These are phyloP conservation scores for Corythaeola cristata DNA, from an alignment of 2,113 vertebrate species.

Conservation along the genomic window DNA sequence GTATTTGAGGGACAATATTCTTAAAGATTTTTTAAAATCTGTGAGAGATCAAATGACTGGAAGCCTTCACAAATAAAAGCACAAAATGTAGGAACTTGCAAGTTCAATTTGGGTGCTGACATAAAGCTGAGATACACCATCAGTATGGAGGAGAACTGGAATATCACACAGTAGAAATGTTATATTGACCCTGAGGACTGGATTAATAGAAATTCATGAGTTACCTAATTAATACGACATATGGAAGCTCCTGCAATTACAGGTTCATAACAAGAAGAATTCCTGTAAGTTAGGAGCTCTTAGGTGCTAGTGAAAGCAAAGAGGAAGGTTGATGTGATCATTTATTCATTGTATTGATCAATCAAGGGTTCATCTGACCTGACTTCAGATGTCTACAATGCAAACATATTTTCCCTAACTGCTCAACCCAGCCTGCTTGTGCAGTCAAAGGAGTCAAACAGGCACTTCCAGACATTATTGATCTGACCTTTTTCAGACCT, in stretches of 20 bases:
- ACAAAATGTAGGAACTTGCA: neutral
- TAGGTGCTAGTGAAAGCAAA: neutral
- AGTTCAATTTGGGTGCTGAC: neutral
- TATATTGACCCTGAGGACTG: neutral
- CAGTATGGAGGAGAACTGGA: neutral
- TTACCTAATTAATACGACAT: neutral
- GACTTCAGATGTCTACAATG: neutral
- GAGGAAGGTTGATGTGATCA: neutral
- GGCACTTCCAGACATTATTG: constrained; percentile 24
- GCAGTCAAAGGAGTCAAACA: constrained; percentile 5
- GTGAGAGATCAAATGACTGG: neutral
- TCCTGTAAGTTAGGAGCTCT: neutral
- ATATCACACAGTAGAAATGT: neutral
- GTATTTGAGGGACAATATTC: neutral
- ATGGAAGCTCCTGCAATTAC: constrained; percentile 22
- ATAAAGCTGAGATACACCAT: neutral
- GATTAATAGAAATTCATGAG: neutral
- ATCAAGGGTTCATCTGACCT: neutral
- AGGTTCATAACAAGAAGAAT: neutral
- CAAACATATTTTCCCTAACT: neutral
- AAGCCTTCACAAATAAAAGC: neutral
- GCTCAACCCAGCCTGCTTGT: neutral
- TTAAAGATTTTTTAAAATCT: neutral
- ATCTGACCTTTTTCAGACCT: constrained; percentile 29
- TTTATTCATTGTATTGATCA: neutral